Conservation (phyloP, 2,113 vertebrate species). For the Tapirus terrestris region DNA sequence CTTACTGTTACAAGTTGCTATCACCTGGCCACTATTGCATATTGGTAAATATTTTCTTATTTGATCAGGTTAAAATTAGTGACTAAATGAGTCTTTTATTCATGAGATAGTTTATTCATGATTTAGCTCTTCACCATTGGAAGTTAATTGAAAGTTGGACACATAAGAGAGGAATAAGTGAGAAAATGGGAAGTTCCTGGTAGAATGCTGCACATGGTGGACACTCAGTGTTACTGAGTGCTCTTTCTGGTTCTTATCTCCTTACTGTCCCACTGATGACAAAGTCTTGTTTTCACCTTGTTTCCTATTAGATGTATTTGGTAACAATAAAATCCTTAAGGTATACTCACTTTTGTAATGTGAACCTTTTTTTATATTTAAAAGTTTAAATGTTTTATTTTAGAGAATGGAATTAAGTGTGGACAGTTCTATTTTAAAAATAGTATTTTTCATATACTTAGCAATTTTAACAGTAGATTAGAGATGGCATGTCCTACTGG, state of each 20-base stretch:
- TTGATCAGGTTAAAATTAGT: constrained; percentile 32
- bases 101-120: constrained; percentile 30
- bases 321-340: neutral
- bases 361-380: constrained; percentile 32
- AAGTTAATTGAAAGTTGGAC: neutral
- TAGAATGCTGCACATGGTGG: neutral
- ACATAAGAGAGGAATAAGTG: neutral
- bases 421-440: constrained; percentile 26
- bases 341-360: constrained; percentile 3
- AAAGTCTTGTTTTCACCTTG: constrained; percentile 24
- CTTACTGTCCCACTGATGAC: neutral
- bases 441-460: constrained; percentile 24
- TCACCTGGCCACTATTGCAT: neutral
- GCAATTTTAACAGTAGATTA: constrained; percentile 28
- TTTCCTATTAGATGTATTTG: constrained; percentile 42
- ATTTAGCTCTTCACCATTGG: constrained; percentile 28
- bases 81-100: constrained; percentile 23
- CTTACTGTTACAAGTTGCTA: constrained; percentile 38
- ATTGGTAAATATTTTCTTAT: constrained; percentile 2
- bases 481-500: neutral
- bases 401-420: neutral
- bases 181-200: neutral
- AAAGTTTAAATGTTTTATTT: constrained; percentile 39
- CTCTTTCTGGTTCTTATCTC: neutral
- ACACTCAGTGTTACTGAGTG: neutral